phyloP scores from a whole-genome alignment of 1,140 invertebrate species.

The Paraescarpia echinospica region DNA sequence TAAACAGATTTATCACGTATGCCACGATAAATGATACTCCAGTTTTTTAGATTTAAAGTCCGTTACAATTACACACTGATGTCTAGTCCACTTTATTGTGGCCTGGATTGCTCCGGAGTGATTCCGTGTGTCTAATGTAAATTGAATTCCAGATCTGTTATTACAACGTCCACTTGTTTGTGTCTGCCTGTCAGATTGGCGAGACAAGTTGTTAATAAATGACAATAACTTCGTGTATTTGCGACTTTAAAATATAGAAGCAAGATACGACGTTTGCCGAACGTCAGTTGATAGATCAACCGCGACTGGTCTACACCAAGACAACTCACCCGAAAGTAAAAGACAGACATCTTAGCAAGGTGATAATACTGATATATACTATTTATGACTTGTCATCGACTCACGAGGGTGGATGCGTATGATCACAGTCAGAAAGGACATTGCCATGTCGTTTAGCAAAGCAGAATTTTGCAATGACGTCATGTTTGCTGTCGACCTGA shows the following conservation, averaged over 20 bases:
- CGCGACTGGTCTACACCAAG: too few species aligned
- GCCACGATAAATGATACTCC: neutral
- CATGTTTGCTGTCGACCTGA: neutral
- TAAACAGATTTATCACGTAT: neutral
- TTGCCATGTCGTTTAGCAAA: neutral
- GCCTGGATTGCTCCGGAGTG: neutral
- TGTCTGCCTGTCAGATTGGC: neutral
- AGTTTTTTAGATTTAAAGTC: neutral
- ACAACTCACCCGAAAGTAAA: too few species aligned
- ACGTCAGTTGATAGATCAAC: neutral
- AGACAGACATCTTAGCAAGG: neutral
- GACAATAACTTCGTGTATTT: neutral
- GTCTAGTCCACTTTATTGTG: neutral
- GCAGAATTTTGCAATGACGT: neutral
- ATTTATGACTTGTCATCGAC: too few species aligned
- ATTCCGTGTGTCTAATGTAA: neutral
- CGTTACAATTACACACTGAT: neutral
- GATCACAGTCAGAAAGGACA: neutral
- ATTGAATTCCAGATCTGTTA: neutral
- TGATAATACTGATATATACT: too few species aligned
- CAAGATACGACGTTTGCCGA: neutral
- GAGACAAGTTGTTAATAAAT: neutral
- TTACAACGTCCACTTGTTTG: neutral
- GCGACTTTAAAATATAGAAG: neutral
- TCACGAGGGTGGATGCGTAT: neutral